A percentile compares a stretch with the other conserved stretches of the same genome.
phyloP scores from a whole-genome alignment of 2,113 vertebrate genomes.

The Rattus norvegicus region DNA sequence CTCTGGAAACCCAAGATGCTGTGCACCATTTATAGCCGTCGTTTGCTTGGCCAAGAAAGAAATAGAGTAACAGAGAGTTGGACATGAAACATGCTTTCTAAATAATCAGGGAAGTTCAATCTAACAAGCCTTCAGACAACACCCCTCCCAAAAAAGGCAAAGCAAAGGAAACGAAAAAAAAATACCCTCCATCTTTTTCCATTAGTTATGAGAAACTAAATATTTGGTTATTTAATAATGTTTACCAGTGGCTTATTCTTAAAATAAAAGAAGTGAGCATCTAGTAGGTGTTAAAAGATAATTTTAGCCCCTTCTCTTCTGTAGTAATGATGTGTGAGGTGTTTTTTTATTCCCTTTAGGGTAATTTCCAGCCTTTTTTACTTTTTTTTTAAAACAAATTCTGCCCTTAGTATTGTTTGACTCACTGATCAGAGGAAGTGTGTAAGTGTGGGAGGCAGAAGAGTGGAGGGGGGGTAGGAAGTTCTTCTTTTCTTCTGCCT shows the following conservation, averaged over 20 bases:
- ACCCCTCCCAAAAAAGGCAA: background rate
- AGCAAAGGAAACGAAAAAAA: background rate
- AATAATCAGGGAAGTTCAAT: background rate
- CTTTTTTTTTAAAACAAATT: background rate
- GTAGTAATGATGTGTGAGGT: background rate
- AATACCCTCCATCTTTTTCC: background rate
- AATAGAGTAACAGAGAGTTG: background rate
- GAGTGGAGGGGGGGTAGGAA: background rate
- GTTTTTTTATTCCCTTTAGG: background rate
- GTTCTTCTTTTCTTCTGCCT: background rate
- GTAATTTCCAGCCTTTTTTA: background rate
- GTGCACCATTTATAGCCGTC: background rate
- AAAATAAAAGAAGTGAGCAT: background rate
- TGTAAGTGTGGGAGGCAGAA: background rate
- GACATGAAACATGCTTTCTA: background rate
- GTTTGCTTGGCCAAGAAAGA: background rate
- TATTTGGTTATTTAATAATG: background rate
- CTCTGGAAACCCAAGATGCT: background rate
- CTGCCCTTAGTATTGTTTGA: background rate
- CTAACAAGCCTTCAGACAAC: background rate
- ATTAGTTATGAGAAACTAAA: background rate
- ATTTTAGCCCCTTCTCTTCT: background rate
- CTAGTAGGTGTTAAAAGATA: background rate
- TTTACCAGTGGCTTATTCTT: background rate
- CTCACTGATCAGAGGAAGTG: background rate